Evolutionary conservation across 1,140 invertebrate species (phyloP).

Genomic region (Maniola jurtina): DNA sequence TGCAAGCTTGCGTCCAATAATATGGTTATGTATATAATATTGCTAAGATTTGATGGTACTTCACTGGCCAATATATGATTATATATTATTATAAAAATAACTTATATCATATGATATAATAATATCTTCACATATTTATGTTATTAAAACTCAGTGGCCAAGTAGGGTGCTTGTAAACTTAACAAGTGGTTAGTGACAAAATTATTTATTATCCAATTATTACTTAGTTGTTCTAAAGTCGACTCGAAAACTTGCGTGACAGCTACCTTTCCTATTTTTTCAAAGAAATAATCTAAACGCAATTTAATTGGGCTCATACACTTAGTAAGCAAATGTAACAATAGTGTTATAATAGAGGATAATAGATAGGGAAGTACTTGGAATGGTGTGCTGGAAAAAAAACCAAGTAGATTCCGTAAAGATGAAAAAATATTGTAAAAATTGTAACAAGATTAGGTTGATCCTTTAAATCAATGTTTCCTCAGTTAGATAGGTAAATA

Average conservation of each 20-base stretch:
- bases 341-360: slow-evolving; percentile 30
- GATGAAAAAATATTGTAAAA: slow-evolving; percentile 30
- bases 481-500: slow-evolving; percentile 69
- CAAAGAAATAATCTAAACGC: not conserved
- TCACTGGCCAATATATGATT: slow-evolving; percentile 3
- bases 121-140: not conserved
- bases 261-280: not conserved
- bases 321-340: slow-evolving; percentile 23
- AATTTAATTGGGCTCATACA: not conserved
- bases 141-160: slow-evolving; percentile 18
- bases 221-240: slow-evolving; percentile 2
- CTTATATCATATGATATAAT: not conserved
- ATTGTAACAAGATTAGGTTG: slow-evolving; percentile 45
- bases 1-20: slow-evolving; percentile 58
- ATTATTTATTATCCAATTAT: slow-evolving; percentile 9
- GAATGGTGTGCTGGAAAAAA: slow-evolving; percentile 15
- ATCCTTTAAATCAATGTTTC: slow-evolving; percentile 46
- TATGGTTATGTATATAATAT: slow-evolving; percentile 35
- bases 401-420: slow-evolving; percentile 2
- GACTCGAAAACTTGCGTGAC: not conserved
- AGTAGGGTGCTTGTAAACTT: slow-evolving; percentile 27
- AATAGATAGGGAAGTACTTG: slow-evolving; percentile 24
- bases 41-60: slow-evolving; percentile 6
- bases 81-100: slow-evolving; percentile 8
- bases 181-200: slow-evolving; percentile 25